A percentile compares a stretch with the other conserved stretches of the same genome.
Conservation (phyloP, 1,140 invertebrate genomes). For the Drosophila elegans region DNA sequence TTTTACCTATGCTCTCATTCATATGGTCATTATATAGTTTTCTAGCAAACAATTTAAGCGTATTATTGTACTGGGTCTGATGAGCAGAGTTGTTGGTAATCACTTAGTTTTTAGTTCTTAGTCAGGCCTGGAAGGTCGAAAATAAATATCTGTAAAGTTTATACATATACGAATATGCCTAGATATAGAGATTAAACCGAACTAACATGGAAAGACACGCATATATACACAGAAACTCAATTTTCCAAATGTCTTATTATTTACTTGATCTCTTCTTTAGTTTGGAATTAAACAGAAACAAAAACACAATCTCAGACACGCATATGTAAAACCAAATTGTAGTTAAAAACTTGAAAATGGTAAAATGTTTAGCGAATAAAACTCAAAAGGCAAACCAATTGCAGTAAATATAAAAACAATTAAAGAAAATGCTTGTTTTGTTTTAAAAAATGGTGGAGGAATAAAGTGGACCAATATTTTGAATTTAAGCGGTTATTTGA, state of each 20-base stretch:
- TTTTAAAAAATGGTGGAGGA: no score
- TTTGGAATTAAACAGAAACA: constrained; percentile 9
- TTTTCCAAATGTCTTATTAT: constrained; percentile 25
- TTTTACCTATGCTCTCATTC: constrained; percentile 61
- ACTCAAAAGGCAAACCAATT: constrained; percentile 59
- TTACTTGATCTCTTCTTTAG: constrained; percentile 8
- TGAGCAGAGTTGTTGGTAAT: constrained; percentile 63
- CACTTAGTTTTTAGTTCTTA: constrained; percentile 58
- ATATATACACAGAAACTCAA: constrained; percentile 40
- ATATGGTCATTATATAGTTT: constrained; percentile 65
- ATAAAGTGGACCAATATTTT: neutral
- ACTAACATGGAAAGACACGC: constrained; percentile 39
- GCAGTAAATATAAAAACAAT: constrained; percentile 57
- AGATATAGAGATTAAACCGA: constrained; percentile 44
- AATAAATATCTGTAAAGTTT: constrained; percentile 69
- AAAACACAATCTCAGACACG: constrained; percentile 24
- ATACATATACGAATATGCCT: constrained; percentile 52
- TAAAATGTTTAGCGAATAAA: constrained; percentile 78
- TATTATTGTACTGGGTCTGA: constrained; percentile 47
- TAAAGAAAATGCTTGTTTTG: constrained; percentile 7
- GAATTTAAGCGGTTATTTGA: neutral
- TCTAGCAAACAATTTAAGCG: constrained; percentile 45
- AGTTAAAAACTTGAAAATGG: constrained; percentile 79
- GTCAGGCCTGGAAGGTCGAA: constrained; percentile 60
- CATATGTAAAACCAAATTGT: constrained; percentile 77